Conservation (phyloP, 2,888 invertebrate species). For the Drosophila anceps region DNA sequence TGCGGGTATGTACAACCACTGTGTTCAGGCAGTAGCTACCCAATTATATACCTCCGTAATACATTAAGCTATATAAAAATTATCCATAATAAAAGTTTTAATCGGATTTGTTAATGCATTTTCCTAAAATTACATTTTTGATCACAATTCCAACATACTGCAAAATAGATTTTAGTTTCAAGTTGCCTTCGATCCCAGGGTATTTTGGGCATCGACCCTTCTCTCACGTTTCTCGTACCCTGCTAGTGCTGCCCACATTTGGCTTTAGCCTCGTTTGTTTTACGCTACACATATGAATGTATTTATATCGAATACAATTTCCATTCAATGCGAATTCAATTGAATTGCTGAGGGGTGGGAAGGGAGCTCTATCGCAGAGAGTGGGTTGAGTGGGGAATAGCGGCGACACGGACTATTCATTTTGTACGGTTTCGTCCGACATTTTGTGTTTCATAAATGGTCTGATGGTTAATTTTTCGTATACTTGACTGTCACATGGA, state of each 20-base stretch:
- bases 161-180: not conserved
- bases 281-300: conserved; percentile 23
- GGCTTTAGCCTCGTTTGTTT: conserved; percentile 64
- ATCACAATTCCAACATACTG: not conserved
- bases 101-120: too few species aligned
- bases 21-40: too few species aligned
- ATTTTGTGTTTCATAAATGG: conserved; percentile 74
- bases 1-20: not conserved
- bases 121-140: too few species aligned
- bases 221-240: conserved; percentile 1
- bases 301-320: conserved; percentile 66
- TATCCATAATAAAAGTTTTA: too few species aligned
- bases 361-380: not conserved
- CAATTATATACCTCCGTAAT: too few species aligned
- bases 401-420: conserved; percentile 12
- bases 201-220: conserved; percentile 9
- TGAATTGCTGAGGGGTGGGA: conserved; percentile 52
- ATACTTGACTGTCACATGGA: conserved; percentile 70
- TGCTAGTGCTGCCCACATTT: conserved; percentile 61
- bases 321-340: conserved; percentile 78
- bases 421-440: conserved; percentile 71
- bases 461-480: conserved; percentile 75
- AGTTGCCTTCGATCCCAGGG: conserved; percentile 23
- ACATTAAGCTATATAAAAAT: too few species aligned
- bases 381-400: not conserved